Evolutionary conservation across 2,113 vertebrate genomes (phyloP).

Genomic region (Spea multiplicata): DNA sequence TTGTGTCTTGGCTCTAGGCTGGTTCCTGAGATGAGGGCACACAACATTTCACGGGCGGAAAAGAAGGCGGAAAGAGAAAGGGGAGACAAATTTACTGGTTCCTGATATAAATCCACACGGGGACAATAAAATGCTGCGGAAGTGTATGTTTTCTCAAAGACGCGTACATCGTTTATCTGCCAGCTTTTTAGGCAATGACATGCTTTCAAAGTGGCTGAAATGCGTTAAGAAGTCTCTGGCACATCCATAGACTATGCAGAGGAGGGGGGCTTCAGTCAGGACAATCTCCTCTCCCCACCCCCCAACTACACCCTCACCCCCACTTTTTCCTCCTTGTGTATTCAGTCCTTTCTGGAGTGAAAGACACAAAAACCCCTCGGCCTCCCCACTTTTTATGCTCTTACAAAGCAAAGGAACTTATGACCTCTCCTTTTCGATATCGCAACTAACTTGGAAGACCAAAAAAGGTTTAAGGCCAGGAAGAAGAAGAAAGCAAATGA

Average conservation of each 20-base stretch:
- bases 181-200: slow-evolving; percentile 35
- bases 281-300: slow-evolving; percentile 1
- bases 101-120: slow-evolving; percentile 37
- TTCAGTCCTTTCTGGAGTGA: slow-evolving; percentile 25
- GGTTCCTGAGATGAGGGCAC: slow-evolving; percentile 7
- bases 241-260: slow-evolving; percentile 15
- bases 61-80: slow-evolving; percentile 1
- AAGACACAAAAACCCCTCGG: slow-evolving; percentile 25
- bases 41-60: slow-evolving; percentile 17
- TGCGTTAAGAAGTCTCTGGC: slow-evolving; percentile 30
- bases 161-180: slow-evolving; percentile 45
- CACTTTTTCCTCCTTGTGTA: slow-evolving; percentile 32
- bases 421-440: slow-evolving; percentile 39
- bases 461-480: slow-evolving; percentile 29
- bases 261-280: slow-evolving; percentile 29
- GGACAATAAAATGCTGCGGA: slow-evolving; percentile 37
- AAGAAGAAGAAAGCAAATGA: slow-evolving; percentile 10
- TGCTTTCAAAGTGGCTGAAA: slow-evolving; percentile 20
- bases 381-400: slow-evolving; percentile 10
- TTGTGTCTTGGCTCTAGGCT: neutral
- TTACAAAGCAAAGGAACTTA: slow-evolving; percentile 35
- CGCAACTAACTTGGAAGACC: slow-evolving; percentile 41
- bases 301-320: slow-evolving; percentile 5
- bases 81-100: slow-evolving; percentile 27
- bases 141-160: slow-evolving; percentile 31